Base-by-base conservation (phyloP, 53 echinoderm and acorn worm genomes). In the Echinometra lucunter region DNA sequence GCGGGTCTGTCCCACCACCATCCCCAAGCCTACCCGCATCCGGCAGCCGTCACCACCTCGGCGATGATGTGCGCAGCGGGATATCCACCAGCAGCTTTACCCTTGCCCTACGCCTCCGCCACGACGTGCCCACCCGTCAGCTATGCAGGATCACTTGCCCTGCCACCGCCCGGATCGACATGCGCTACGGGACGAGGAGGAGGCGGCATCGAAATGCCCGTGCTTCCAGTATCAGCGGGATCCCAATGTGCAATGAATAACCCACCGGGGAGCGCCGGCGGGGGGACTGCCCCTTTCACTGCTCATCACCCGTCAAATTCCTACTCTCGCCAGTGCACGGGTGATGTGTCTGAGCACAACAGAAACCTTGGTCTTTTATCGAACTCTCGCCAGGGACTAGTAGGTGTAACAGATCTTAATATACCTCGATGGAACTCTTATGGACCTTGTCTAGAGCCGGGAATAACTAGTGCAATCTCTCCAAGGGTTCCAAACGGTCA, bases 381-480 rank as follows among this genome's bases (percentile, higher is more conserved):
- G 25, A 93, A 82, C 57, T 85, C 94, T 11, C 57, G 94, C 19
- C 94, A 82, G 15, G 85, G 85, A 57, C 83, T 94, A 66, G 78
- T 93, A 34, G 93, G 93, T 11, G 60, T 94, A 27, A 44, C 94
- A 44, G 94, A 94, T 57, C 60, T 94, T 27, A 94, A 82, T 94
- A 94, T 94, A 83, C 94, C 94, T 63, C 85, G 94, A 27, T 94
- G 94, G 94, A 94, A 83, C 94, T 58, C 94, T 6, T 94, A 94
- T 60, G 66, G 85, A 66, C 45, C 40, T 44, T 66, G 94, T 44
- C 58, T 94, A 27, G 94, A 94, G 83, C 66, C 83, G 85, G 85
- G 94, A 82, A 83, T 67, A 42, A 85, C 38, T 18, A 66, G 94
- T 94, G 94, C 94, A 94, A 94, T 94, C 67, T 83, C 94, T 3